A percentile compares a stretch with the other conserved stretches of the same genome.
These are phyloP conservation scores for Luehdorfia chinensis DNA, from an alignment of 1,140 invertebrate genomes.

Conservation along the genomic window DNA sequence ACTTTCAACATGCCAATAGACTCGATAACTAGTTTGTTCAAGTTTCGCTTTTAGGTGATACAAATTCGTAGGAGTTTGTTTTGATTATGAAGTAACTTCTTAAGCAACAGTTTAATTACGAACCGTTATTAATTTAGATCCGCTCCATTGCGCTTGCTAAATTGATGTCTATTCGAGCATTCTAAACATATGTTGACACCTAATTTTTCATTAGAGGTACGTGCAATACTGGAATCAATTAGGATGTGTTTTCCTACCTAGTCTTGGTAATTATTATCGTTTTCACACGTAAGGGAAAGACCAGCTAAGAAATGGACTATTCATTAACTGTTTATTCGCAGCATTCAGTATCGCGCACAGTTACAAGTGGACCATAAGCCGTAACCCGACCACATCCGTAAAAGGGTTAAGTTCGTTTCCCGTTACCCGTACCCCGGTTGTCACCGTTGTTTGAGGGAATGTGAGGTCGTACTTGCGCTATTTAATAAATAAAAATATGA, in stretches of 20 bases:
- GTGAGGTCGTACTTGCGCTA: conserved; percentile 24
- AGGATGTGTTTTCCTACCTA: too few relatives aligned
- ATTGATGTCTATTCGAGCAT: neutral
- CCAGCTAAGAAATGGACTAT: conserved; percentile 15
- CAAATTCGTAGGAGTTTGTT: too few relatives aligned
- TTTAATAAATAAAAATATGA: too few relatives aligned
- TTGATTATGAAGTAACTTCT: conserved; percentile 14
- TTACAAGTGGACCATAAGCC: conserved; percentile 27
- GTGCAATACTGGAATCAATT: neutral
- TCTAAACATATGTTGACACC: too few relatives aligned
- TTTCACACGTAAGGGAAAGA: neutral
- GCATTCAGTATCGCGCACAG: conserved; percentile 34
- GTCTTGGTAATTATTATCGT: neutral
- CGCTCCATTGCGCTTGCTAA: conserved; percentile 31
- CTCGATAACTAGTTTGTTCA: conserved; percentile 2
- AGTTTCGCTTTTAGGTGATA: conserved; percentile 7
- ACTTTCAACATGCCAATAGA: conserved; percentile 5
- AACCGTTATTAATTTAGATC: conserved; percentile 47
- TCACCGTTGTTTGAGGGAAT: conserved; percentile 59
- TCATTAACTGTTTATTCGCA: conserved; percentile 38
- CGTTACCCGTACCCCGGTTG: conserved; percentile 51
- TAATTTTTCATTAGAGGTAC: too few relatives aligned
- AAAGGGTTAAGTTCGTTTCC: conserved; percentile 58
- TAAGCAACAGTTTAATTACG: conserved; percentile 42
- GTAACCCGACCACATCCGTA: conserved; percentile 43